These are phyloP conservation scores for Sigmodon hispidus DNA, from an alignment of 2,113 vertebrate genomes.

Conservation along the genomic window DNA sequence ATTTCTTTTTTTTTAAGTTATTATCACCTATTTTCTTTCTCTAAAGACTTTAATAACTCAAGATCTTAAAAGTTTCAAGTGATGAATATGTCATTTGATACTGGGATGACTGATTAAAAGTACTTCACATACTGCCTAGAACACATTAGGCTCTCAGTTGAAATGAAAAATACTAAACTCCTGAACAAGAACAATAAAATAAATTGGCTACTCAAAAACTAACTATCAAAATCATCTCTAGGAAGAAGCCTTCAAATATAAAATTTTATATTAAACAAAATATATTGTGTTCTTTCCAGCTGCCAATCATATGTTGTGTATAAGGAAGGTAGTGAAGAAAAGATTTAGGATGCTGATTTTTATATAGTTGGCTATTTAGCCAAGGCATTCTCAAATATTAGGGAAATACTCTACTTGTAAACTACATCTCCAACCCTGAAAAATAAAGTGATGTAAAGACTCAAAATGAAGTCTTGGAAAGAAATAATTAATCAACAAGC, in stretches of 20 bases:
- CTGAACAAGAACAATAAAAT: constrained; percentile 15
- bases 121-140: background rate
- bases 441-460: background rate
- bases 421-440: background rate
- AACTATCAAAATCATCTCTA: background rate
- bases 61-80: constrained; percentile 60
- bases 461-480: background rate
- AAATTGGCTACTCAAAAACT: constrained; percentile 39
- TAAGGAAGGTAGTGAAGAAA: background rate
- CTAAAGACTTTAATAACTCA: constrained; percentile 61
- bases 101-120: constrained; percentile 46
- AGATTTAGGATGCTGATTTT: background rate
- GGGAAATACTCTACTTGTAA: background rate
- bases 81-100: constrained; percentile 58
- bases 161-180: constrained; percentile 51
- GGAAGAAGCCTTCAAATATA: constrained; percentile 45
- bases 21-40: constrained; percentile 53
- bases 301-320: background rate
- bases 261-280: constrained; percentile 34
- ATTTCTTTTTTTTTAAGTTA: too few species aligned
- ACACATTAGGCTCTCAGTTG: constrained; percentile 27
- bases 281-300: background rate
- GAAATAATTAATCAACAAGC: background rate
- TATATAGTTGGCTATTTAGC: background rate
- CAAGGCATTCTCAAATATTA: background rate